Conservation (phyloP, 2,113 vertebrate species). For the Vimba vimba region DNA sequence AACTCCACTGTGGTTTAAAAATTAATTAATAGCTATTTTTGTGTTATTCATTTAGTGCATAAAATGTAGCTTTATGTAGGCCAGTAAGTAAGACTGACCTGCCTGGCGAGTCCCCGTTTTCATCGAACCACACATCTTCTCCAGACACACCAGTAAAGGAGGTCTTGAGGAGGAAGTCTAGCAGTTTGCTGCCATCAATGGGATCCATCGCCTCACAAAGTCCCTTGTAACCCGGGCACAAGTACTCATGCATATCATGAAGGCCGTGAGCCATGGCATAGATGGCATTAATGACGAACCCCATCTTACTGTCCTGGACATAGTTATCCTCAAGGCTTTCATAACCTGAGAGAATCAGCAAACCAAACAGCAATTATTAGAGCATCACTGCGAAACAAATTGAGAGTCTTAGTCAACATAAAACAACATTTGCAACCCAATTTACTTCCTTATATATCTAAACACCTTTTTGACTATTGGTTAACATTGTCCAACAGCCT, state of each 20-base stretch:
- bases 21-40: constrained; percentile 22
- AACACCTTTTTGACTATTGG: not conserved
- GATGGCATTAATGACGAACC: constrained; percentile 98
- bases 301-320: constrained; percentile 99
- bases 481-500: not conserved
- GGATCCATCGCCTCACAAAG: constrained; percentile 95
- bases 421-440: not conserved
- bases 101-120: constrained; percentile 95
- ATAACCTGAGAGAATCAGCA: constrained; percentile 80
- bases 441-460: not conserved
- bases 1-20: not conserved
- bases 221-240: constrained; percentile 86
- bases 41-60: not conserved
- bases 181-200: constrained; percentile 90
- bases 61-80: not conserved
- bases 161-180: constrained; percentile 93
- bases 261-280: constrained; percentile 97
- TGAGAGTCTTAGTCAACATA: not conserved
- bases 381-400: not conserved
- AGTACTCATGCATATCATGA: constrained; percentile 89
- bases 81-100: constrained; percentile 76
- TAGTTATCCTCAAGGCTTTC: constrained; percentile 97
- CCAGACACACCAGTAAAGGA: constrained; percentile 91
- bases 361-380: not conserved
- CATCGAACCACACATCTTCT: constrained; percentile 96